A percentile compares a stretch with the other conserved stretches of the same genome.
Evolutionary conservation across 2,797 vertebrate species (phyloP).

Genomic region (Acrossocheilus fasciatus): DNA sequence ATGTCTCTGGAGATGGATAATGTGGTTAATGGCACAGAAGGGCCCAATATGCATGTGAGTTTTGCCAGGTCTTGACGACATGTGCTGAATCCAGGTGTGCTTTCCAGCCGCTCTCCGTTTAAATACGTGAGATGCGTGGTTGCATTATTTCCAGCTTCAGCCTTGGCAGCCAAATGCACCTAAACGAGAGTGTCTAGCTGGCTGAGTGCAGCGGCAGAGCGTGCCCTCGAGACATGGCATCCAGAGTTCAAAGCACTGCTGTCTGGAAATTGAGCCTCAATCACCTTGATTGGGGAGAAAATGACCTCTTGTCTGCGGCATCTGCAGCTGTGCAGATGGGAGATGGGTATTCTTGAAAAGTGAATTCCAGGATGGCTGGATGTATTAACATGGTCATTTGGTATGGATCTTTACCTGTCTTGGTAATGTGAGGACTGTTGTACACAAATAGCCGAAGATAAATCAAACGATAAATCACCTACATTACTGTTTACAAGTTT

Average conservation of each 20-base stretch:
- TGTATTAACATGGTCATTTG: conserved; percentile 18
- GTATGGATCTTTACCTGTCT: neutral
- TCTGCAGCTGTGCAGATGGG: conserved; percentile 64
- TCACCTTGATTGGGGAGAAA: conserved; percentile 67
- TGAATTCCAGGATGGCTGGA: neutral
- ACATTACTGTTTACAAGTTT: neutral
- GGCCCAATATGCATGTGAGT: conserved; percentile 55
- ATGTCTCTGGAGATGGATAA: conserved; percentile 22
- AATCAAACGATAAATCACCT: neutral
- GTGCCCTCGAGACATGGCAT: conserved; percentile 56
- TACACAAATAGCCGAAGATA: neutral
- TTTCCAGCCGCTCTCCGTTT: conserved; percentile 39
- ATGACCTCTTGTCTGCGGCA: conserved; percentile 54
- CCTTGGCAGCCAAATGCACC: conserved; percentile 45
- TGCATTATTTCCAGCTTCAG: conserved; percentile 34
- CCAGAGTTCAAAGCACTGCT: conserved; percentile 65
- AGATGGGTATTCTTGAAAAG: conserved; percentile 40
- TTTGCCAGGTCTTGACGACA: conserved; percentile 62
- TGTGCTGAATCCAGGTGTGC: conserved; percentile 56
- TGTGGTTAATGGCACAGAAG: conserved; percentile 55
- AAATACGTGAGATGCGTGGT: conserved; percentile 40
- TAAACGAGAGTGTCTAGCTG: conserved; percentile 46
- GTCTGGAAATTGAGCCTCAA: conserved; percentile 64
- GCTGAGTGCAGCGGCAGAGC: neutral
- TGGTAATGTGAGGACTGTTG: neutral